Conservation (phyloP, 1,140 invertebrate genomes). For the Drosophila elegans region DNA sequence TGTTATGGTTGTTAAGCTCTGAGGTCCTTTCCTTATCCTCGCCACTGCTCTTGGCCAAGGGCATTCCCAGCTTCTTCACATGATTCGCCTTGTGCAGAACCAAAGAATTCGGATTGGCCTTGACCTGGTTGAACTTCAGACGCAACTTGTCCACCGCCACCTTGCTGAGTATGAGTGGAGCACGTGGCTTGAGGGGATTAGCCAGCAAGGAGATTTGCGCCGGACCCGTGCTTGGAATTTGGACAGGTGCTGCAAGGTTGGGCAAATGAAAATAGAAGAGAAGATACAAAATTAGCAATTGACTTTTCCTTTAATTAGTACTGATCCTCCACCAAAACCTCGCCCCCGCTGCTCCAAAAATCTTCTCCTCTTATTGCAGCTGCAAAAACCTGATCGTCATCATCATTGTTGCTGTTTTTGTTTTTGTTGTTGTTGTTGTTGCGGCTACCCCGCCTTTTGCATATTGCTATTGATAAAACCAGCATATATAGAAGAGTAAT, state of each 20-base stretch:
- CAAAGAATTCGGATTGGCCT: constrained; percentile 47
- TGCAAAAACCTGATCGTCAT: constrained; percentile 78
- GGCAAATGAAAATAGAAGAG: background rate
- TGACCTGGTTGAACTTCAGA: constrained; percentile 60
- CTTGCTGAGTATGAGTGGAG: constrained; percentile 64
- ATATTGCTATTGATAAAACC: constrained; percentile 55
- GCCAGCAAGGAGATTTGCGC: constrained; percentile 54
- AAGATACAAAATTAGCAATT: constrained; percentile 20
- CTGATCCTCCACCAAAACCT: constrained; percentile 21
- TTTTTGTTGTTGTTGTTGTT: constrained; percentile 16
- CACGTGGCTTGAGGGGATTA: constrained; percentile 45
- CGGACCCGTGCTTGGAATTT: constrained; percentile 12
- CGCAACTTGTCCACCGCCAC: constrained; percentile 64
- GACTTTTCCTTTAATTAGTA: constrained; percentile 34
- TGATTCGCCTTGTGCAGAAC: constrained; percentile 39
- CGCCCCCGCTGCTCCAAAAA: constrained; percentile 1
- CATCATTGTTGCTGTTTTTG: constrained; percentile 19
- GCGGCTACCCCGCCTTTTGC: constrained; percentile 65
- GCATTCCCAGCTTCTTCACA: constrained; percentile 10
- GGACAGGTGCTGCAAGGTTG: constrained; percentile 12
- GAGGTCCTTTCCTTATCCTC: background rate
- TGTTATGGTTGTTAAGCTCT: constrained; percentile 3
- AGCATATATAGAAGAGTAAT: constrained; percentile 20
- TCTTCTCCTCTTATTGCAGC: constrained; percentile 47
- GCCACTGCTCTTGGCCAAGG: background rate